Base-by-base conservation (phyloP, 2,113 vertebrate species). In the Hydrolagus affinis region DNA sequence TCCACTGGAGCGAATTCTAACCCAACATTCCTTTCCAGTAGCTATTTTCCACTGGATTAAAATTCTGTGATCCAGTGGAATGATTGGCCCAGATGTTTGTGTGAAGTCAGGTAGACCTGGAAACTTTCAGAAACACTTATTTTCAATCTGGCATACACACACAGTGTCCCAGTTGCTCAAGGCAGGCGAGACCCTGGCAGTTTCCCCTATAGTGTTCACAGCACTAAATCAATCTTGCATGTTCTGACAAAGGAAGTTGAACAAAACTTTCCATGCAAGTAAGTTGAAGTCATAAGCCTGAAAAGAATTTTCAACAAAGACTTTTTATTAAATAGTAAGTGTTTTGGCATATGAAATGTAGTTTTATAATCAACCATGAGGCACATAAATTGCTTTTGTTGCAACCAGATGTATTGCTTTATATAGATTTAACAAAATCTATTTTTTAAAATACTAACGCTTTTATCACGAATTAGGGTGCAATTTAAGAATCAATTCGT, bases 191-290 rank as follows among this genome's bases (percentile, higher is more conserved):
- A 77, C 86, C 19, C 11, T 59, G 28, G 64, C 30, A 57, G 74
- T 66, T 64, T 85, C 83, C 68, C 71, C 66, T 72, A 85, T 66
- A 70, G 74, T 71, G 69, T 85, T 80, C 74, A 17, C 66, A 10
- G 72, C 60, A 66, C 21, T 80, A 87, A 86, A 87, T 85, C 73
- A 85, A 68, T 56, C 73, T 70, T n/a, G 69, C 85, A 72, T 77
- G 76, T 77, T 85, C 69, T 78, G 64, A 25, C 72, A 87, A 85
- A n/a, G 72, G 71, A 80, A 86, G 28, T 28, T 70, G 86, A 86
- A 85, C 56, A 57, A 70, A 70, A 76, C 64, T 86, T 85, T 87
- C 80, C 77, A 86, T 15, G n/a, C 32, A 59, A 59, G 17, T n/a
- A 32, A 57, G 68, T 23, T 60, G 64, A 85, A 70, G 73, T 80